Percentiles rank a stretch among this genome's conserved stretches.
These are phyloP conservation scores for Creontiades dilutus DNA, from an alignment of 2,888 invertebrate genomes.

Conservation along the genomic window DNA sequence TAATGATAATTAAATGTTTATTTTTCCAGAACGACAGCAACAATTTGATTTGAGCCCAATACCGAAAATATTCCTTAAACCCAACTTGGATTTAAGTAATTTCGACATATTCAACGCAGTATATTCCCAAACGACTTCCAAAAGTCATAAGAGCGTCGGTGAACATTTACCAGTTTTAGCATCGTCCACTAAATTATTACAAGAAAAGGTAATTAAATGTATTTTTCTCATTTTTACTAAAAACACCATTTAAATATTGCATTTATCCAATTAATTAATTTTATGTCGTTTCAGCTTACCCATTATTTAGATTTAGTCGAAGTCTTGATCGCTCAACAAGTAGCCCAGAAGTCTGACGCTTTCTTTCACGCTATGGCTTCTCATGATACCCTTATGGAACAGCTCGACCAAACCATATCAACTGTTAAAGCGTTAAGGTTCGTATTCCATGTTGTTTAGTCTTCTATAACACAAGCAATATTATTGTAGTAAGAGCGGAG, in stretches of 20 bases:
- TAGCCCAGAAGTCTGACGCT: constrained; percentile 96
- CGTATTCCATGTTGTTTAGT: no score
- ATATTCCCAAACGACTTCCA: constrained; percentile 82
- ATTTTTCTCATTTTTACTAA: not conserved
- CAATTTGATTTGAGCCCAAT: constrained; percentile 83
- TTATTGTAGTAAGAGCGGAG: no score
- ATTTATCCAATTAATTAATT: not conserved
- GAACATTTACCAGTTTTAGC: constrained; percentile 73
- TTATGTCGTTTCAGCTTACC: constrained; percentile 82
- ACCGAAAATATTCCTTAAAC: constrained; percentile 91
- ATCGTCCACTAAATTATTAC: constrained; percentile 82
- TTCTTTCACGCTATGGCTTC: constrained; percentile 99
- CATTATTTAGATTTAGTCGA: constrained; percentile 97
- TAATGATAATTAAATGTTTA: not conserved
- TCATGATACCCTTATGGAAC: constrained; percentile 97
- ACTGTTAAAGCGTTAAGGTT: constrained; percentile 86
- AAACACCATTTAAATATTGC: no score
- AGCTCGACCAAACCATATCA: constrained; percentile 90
- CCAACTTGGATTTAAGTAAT: constrained; percentile 88
- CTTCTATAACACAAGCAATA: no score
- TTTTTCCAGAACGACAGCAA: constrained; percentile 79
- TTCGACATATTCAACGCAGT: constrained; percentile 90
- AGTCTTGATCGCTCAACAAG: constrained; percentile 93
- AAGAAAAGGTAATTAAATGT: constrained; percentile 84
- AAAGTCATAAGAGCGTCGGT: constrained; percentile 48